Evolutionary conservation across 2,113 vertebrate genomes (phyloP).

Genomic region (Mastomys coucha): DNA sequence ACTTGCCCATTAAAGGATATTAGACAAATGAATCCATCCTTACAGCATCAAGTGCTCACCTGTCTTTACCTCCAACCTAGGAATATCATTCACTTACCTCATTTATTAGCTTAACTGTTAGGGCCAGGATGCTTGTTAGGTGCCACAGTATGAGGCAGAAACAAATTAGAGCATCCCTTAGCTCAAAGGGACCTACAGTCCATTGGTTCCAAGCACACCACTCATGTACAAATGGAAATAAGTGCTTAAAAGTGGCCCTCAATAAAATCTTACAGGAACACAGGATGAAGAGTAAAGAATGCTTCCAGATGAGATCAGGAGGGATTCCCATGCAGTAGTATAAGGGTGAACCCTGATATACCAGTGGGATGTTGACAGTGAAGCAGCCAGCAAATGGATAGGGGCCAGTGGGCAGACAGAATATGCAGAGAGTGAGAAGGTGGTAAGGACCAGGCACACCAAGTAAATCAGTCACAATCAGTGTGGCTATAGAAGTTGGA

Average conservation of each 20-base stretch:
- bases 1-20: slow-evolving; percentile 41
- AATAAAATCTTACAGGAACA: neutral
- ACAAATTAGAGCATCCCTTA: neutral
- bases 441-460: neutral
- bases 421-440: neutral
- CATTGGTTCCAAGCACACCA: neutral
- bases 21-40: slow-evolving; percentile 10
- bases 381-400: neutral
- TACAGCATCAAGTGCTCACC: neutral
- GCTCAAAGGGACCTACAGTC: neutral
- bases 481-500: neutral
- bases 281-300: neutral
- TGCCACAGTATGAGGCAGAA: neutral
- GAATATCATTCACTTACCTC: neutral
- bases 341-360: neutral
- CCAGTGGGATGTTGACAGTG: neutral
- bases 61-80: neutral
- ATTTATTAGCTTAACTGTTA: neutral
- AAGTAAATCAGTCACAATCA: neutral
- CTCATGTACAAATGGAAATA: neutral
- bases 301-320: neutral
- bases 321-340: neutral
- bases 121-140: neutral
- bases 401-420: neutral
- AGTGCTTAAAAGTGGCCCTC: neutral